Percentiles rank a stretch among this genome's conserved stretches.
phyloP scores from a whole-genome alignment of 1,140 invertebrate species.

The Aphelenchoides besseyi region DNA sequence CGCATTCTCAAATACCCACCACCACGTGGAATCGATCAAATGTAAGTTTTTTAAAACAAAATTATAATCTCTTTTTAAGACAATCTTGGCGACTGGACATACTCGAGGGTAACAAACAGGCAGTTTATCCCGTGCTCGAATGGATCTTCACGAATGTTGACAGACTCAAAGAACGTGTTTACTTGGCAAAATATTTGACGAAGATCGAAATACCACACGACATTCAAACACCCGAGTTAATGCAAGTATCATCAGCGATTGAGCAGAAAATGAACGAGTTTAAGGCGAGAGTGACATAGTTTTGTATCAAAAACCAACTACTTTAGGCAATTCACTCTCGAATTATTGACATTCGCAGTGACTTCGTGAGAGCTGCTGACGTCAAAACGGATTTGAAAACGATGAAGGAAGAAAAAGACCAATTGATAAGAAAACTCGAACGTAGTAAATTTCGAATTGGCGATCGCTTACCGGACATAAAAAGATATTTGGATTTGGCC shows the following conservation, averaged over 20 bases:
- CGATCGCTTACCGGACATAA: slow-evolving; percentile 33
- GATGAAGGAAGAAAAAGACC: slow-evolving; percentile 52
- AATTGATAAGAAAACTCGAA: slow-evolving; percentile 45
- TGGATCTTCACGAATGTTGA: slow-evolving; percentile 56
- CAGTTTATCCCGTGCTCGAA: slow-evolving; percentile 46
- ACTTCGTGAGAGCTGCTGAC: slow-evolving; percentile 44
- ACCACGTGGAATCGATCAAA: slow-evolving; percentile 48
- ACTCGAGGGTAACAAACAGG: slow-evolving; percentile 49
- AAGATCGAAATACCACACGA: slow-evolving; percentile 49
- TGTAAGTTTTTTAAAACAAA: slow-evolving; percentile 32
- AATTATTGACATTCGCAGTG: slow-evolving; percentile 42
- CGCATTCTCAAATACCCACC: slow-evolving; percentile 50
- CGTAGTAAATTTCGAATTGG: slow-evolving; percentile 32
- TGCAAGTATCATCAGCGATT: slow-evolving; percentile 28
- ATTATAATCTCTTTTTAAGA: slow-evolving; percentile 27
- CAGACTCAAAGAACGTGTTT: slow-evolving; percentile 47
- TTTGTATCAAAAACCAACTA: slow-evolving; percentile 7
- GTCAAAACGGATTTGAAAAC: slow-evolving; percentile 43
- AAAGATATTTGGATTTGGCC: slow-evolving; percentile 33
- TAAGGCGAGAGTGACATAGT: slow-evolving; percentile 35
- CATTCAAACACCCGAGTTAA: slow-evolving; percentile 38
- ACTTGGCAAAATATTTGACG: slow-evolving; percentile 50
- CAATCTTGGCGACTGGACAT: slow-evolving; percentile 50
- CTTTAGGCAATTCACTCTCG: slow-evolving; percentile 36
- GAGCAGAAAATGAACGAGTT: slow-evolving; percentile 55